Evolutionary conservation across 2,113 vertebrate genomes (phyloP), one percentile per base, ranked within the genome.

Genomic region (Scatophagus argus): DNA sequence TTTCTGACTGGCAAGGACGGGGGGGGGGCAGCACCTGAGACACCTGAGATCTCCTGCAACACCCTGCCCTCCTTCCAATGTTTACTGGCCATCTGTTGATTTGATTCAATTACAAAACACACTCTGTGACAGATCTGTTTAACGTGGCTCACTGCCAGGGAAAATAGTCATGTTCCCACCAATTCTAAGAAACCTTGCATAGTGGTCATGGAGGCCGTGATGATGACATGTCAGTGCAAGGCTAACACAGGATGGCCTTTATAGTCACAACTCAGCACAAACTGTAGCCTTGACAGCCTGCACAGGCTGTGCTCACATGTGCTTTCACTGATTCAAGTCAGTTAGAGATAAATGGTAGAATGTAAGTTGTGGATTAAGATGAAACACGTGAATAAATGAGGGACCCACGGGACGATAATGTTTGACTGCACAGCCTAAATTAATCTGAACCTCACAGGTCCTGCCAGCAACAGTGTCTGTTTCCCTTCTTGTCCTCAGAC

Each of bases 211-310:
- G 87, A 85, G 89, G 83, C 90, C 87, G 44, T 61, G 87, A 85
- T 70, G 91, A 90, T 90, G 90, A 91, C 92, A 92, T 88, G 84
- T 92, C 90, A 91, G 63, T 3, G 4, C 79, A 65, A 88, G 85
- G 90, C 84, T 83, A 90, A 86, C 78, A 56, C 81, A 80, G 74
- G 71, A 13, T 17, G 27, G 67, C 69, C 61, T 77, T 74, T 78
- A 74, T 55, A 88, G 87, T 76, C 80, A 82, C 91, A 89, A 86
- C 83, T 85, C 87, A 80, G 79, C 87, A 76, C 74, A 86, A 86
- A 78, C 61, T 49, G 38, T 11, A 86, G 84, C 89, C 88, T 89
- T 84, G 79, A 68, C 72, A 52, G 62, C 66, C 73, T 81, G 88
- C 73, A 87, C 87, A 86, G 60, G 81, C 64, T 68, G 88, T 76